Base-by-base conservation (phyloP, 2,888 invertebrate genomes). In the Syrista parreyssii region DNA sequence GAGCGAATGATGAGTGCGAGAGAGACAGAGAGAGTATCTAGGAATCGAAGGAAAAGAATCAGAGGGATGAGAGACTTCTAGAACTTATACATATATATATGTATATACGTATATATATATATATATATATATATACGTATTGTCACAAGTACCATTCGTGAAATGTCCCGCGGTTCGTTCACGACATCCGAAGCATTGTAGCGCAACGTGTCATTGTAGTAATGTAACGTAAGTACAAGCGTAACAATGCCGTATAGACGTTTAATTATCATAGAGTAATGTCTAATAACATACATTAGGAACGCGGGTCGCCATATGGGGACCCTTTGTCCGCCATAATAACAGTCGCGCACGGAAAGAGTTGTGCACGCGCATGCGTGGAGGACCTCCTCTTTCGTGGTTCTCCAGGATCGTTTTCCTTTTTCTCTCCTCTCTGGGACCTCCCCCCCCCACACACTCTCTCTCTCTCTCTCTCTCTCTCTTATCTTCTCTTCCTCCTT, bases 261-360 rank as follows among this genome's bases (percentile, higher is more conserved):
- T 91, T 91, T 91, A 91, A 91, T 91, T 91, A 91, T 90, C 91
- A 91, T 90, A 91, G 91, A 91, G 91, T 91, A 91, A 90, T 91
- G 89, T 84, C 90, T 91, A 91, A 91, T 91, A 89, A 91, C 91
- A 91, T 91, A 91, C 84, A 91, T 91, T 91, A 91, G 86, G 71
- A 84, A 75, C 84, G 84, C 86, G 87, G 88, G 87, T 89, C 88
- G 90, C 89, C 91, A 91, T 91, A 91, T 91, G 91, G 91, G 86
- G 88, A 88, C 83, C 89, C 91, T 90, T 91, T 91, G 91, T 91
- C 89, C 89, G 87, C 84, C 84, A 84, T 90, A 91, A 91, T 91
- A 91, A 91, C 88, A 89, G 89, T 87, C 84, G 88, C 85, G 84
- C 87, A 87, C 88, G 89, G 88, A 91, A 91, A 91, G 91, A 91